phyloP scores from a whole-genome alignment of 2,113 vertebrate species.

The Podarcis raffonei region DNA sequence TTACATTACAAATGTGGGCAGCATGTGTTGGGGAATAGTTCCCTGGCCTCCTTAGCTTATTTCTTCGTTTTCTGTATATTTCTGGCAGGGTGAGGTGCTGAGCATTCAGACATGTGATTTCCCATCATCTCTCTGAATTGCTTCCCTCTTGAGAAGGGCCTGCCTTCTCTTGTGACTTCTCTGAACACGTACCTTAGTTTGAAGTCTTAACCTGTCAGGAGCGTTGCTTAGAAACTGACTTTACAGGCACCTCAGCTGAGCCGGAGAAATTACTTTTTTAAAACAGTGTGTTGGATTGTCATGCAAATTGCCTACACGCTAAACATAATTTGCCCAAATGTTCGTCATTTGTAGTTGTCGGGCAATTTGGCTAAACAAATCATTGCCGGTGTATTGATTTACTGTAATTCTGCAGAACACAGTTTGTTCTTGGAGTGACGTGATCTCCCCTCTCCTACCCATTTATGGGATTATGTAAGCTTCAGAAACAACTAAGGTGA shows the following conservation, averaged over 20 bases:
- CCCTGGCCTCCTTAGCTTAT: background rate
- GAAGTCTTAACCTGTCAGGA: background rate
- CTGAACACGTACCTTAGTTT: background rate
- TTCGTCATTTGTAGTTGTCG: constrained; percentile 15
- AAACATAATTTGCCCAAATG: background rate
- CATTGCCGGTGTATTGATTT: constrained; percentile 28
- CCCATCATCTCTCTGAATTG: background rate
- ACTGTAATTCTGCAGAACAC: constrained; percentile 32
- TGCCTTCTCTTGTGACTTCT: background rate
- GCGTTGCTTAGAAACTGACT: background rate
- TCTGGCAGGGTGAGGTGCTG: too few relatives aligned
- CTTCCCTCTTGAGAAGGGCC: background rate
- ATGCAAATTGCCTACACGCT: background rate
- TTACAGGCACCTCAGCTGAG: background rate
- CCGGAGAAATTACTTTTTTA: background rate
- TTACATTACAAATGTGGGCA: too few relatives aligned
- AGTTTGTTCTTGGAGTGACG: constrained; percentile 27
- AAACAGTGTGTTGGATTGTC: background rate
- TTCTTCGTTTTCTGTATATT: background rate
- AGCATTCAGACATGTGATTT: background rate
- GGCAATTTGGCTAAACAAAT: constrained; percentile 3
- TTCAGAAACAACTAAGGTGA: background rate
- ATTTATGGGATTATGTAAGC: background rate
- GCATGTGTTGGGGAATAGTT: background rate
- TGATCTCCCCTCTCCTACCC: background rate